Evolutionary conservation across 64 coral and sea anemone genomes (phyloP), one percentile per base, ranked within the genome.

Genomic region (Montipora sp.): DNA sequence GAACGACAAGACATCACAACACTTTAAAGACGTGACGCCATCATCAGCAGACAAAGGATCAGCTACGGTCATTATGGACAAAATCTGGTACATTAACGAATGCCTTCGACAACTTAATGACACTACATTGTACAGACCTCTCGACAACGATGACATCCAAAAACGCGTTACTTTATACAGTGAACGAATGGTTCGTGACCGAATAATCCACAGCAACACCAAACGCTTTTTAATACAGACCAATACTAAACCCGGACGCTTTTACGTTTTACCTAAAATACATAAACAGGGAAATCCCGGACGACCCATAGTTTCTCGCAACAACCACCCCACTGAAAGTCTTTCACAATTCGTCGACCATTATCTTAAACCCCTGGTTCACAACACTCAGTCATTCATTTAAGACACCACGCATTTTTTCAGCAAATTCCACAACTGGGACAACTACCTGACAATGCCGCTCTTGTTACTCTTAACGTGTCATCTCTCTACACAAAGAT

Each of bases 61-160:
- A 1, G 2, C 59, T 16, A 3, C 59, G 16, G 59, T 3, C 8
- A 16, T 63, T 63, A 63, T 63, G 1, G 59, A 63, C 59, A 63
- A 16, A 63, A 16, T 12, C 59, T 63, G 59, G 24, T 24, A 24
- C 24, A 24, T 24, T 24, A 24, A 24, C 24, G 24, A 24, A 24
- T 24, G 24, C 24, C 9, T 63, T 12, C 3, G 59, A 63, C 73
- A 75, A 75, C 23, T 43, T 36, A 75, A 75, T 36, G 24, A 75
- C 73, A 75, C 73, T 36, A 75, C 23, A 36, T 75, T 75, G 21
- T 75, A 75, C 73, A 75, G 22, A 75, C 73, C 22, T 5, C 22
- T 75, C 12, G 73, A 75, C 73, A 75, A 75, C 73, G 73, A 75
- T 27, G 73, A 75, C 20, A 36, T 75, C 19, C 73, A 75, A 75